These are phyloP conservation scores for Oscheius sp. DNA, from an alignment of 1,140 invertebrate species.

Conservation along the genomic window DNA sequence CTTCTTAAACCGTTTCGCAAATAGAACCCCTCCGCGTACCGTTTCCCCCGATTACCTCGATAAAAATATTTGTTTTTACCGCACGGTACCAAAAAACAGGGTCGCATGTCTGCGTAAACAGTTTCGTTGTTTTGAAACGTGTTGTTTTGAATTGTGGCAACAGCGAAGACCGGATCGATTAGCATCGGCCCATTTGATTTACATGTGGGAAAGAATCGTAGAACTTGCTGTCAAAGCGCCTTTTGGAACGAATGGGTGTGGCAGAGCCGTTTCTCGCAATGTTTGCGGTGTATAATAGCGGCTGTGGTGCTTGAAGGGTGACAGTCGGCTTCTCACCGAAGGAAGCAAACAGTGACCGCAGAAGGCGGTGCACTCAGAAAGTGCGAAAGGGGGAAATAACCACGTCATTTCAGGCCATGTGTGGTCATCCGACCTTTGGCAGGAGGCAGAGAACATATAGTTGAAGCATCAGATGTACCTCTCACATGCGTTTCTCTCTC, in stretches of 20 bases:
- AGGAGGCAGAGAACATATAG: not conserved
- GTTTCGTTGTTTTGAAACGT: not conserved
- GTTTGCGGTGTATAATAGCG: conserved; percentile 11
- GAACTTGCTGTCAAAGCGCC: no score
- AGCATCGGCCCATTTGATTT: not conserved
- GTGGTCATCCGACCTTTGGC: not conserved
- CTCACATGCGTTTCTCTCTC: not conserved
- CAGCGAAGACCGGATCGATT: not conserved
- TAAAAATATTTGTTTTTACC: no score
- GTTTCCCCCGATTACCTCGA: not conserved
- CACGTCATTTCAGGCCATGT: conserved; percentile 4
- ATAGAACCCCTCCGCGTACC: no score
- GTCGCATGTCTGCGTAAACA: not conserved
- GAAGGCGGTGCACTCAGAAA: not conserved
- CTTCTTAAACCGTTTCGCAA: no score
- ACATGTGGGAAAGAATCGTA: not conserved
- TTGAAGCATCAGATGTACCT: not conserved
- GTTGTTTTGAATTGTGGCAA: not conserved
- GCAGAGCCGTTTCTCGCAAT: conserved; percentile 8
- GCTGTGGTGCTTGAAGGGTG: conserved; percentile 10
- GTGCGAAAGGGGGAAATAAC: not conserved
- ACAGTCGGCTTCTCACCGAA: conserved; percentile 11
- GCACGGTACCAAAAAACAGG: no score
- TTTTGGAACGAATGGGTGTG: not conserved
- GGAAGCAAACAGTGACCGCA: conserved; percentile 3